phyloP scores from a whole-genome alignment of 2,888 invertebrate genomes.

The Folsomia manolachei region DNA sequence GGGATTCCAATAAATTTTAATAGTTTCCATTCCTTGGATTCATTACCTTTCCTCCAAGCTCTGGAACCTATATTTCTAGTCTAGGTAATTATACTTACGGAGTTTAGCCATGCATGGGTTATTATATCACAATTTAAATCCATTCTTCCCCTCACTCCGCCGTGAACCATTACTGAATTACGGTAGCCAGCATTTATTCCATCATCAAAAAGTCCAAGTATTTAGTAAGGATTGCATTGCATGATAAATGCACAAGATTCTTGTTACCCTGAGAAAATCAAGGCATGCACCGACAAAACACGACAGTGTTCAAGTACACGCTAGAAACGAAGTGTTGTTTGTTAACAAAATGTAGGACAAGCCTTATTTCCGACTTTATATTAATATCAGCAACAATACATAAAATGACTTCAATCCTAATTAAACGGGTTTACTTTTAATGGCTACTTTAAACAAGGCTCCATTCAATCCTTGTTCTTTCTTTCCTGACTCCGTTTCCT shows the following conservation, averaged over 20 bases:
- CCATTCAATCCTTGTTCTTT: background rate
- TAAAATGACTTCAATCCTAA: conserved; percentile 10
- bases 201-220: background rate
- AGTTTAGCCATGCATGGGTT: background rate
- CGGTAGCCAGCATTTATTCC: background rate
- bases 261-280: background rate
- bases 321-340: background rate
- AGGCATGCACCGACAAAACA: background rate
- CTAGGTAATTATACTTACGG: background rate
- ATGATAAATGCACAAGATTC: background rate
- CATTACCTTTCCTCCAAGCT: too few relatives aligned
- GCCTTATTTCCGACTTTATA: conserved; percentile 14
- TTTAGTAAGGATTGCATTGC: background rate
- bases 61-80: too few relatives aligned
- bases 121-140: background rate
- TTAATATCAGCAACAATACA: background rate
- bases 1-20: too few relatives aligned
- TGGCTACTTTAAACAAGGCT: conserved; percentile 8
- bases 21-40: too few relatives aligned
- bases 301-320: background rate
- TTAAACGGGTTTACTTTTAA: conserved; percentile 18
- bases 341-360: conserved; percentile 14
- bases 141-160: background rate
- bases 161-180: background rate
- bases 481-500: too few relatives aligned